Evolutionary conservation across 2,888 invertebrate genomes (phyloP), one percentile per base, ranked within the genome.

Genomic region (Oegoconia quadripuncta): DNA sequence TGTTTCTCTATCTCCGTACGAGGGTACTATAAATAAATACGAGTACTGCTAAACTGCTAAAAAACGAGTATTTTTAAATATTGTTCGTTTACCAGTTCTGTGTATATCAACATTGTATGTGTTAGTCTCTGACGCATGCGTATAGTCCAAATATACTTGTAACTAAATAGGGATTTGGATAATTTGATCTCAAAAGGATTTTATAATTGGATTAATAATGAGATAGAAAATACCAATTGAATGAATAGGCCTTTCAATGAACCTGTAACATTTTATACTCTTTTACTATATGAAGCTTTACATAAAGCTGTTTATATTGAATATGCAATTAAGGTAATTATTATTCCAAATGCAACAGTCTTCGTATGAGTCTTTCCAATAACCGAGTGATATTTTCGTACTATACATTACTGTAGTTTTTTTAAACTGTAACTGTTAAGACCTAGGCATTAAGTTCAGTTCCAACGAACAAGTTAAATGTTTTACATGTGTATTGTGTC

Each of bases 361-460:
- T 41, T 54, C 53, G 50, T 46, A 46, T 37, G 59, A 55, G 74
- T 74, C 69, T 80, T 74, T 79, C 74, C 72, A 66, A 68, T 68
- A 70, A 71, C 63, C 71, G 69, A 77, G 80, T 80, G 79, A 83
- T 83, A 80, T 81, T 78, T 79, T 69, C 60, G 61, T 70, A 68
- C 55, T 59, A 61, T 70, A 64, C 50, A 55, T 41, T 54, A 56
- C 52, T 35, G 64, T 72, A 77, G 64, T 64, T 67, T 73, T 71
- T 69, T 63, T 64, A 26, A 63, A 66, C 57, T 59, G 58, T 77
- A 73, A 64, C 41, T 55, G 25, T 55, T 75, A 78, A 65, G 67
- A 53, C 50, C 31, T 71, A 70, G 43, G 16, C 3, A 41, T 58
- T 78, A 73, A 41, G 30, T 62, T 55, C 50, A 64, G 70, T 76